Evolutionary conservation across 2,113 vertebrate species (phyloP).

Genomic region (Oryctolagus cuniculus): mOryCun1.1 NC_091438.1:132980001-132980500

Average conservation of each 20-base stretch:
- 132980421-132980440: constrained; percentile 63
- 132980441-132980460: background rate
- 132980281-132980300: background rate
- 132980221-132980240: background rate
- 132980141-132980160: background rate
- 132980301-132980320: background rate
- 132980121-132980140: constrained; percentile 30
- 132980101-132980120: background rate
- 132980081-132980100: background rate
- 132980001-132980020: background rate
- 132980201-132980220: background rate
- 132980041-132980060: background rate
- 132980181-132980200: background rate
- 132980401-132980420: constrained; percentile 15
- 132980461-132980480: constrained; percentile 62
- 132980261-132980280: background rate
- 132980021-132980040: background rate
- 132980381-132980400: constrained; percentile 22
- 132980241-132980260: constrained; percentile 1
- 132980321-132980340: constrained; percentile 44
- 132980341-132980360: constrained; percentile 51
- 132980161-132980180: background rate
- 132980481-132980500: constrained; percentile 27
- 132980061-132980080: constrained; percentile 42
- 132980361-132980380: constrained; percentile 29